Conservation (phyloP, 2,888 invertebrate species). For the Sycophila texana region DNA sequence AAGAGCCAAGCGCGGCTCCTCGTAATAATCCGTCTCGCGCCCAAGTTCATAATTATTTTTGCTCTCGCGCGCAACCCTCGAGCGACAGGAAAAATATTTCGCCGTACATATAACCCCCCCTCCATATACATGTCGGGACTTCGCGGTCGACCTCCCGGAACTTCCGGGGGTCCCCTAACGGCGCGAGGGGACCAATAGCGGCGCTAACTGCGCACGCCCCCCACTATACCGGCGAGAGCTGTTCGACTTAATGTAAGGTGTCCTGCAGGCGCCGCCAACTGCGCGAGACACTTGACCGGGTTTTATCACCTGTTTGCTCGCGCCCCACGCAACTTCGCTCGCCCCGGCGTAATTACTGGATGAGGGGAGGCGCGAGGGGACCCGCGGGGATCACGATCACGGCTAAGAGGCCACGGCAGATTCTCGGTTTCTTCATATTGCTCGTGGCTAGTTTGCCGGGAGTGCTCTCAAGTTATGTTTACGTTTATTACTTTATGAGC, state of each 20-base stretch:
- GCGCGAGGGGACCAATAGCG: background rate
- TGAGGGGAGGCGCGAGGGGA: background rate
- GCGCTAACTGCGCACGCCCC: background rate
- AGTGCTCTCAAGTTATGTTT: no score
- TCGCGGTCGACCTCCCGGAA: background rate
- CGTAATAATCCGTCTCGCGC: no score
- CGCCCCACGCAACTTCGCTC: background rate
- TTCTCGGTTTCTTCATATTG: no score
- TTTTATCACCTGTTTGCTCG: constrained; percentile 37
- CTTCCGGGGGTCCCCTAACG: constrained; percentile 7
- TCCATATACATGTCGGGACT: no score
- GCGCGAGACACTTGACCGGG: constrained; percentile 23
- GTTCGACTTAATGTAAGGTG: constrained; percentile 27
- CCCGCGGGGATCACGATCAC: background rate
- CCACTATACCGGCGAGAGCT: constrained; percentile 1
- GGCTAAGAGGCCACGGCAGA: no score
- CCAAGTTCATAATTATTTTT: no score
- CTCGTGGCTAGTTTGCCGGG: no score
- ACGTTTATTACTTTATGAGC: no score
- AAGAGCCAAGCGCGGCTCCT: no score
- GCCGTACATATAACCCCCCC: no score
- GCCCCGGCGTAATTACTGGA: constrained; percentile 11
- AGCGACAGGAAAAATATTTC: no score
- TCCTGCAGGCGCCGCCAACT: background rate
- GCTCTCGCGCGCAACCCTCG: no score